Evolutionary conservation across 2,888 invertebrate genomes (phyloP).

Genomic region (Athalia circularis): DNA sequence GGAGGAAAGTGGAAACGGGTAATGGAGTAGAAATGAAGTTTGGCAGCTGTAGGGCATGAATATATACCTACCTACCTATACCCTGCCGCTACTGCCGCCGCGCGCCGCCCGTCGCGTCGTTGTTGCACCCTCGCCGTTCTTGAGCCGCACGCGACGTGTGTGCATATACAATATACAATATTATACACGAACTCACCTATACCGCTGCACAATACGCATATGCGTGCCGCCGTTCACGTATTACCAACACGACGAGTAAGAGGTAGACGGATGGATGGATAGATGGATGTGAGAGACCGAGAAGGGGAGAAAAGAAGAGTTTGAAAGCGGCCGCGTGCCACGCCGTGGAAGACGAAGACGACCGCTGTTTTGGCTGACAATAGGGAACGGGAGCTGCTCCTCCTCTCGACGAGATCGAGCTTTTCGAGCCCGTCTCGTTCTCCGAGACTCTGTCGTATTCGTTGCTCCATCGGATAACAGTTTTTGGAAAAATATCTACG

Average conservation of each 20-base stretch:
- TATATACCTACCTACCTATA: neutral
- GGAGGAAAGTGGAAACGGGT: constrained; percentile 53
- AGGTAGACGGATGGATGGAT: constrained; percentile 44
- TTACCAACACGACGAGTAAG: neutral
- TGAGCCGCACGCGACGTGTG: constrained; percentile 4
- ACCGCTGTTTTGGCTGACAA: constrained; percentile 7
- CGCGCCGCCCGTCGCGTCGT: constrained; percentile 14
- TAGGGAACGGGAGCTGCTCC: constrained; percentile 47
- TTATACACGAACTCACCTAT: neutral
- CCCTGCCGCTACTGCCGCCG: neutral
- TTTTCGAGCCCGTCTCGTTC: constrained; percentile 43
- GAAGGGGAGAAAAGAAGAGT: constrained; percentile 15
- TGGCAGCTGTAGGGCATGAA: constrained; percentile 65
- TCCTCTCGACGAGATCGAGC: neutral
- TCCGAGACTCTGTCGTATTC: too few relatives aligned
- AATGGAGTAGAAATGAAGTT: constrained; percentile 66
- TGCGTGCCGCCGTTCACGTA: too few relatives aligned
- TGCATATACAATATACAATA: neutral
- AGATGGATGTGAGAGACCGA: constrained; percentile 38
- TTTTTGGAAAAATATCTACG: too few relatives aligned
- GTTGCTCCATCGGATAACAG: too few relatives aligned
- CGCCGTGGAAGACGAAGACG: constrained; percentile 23
- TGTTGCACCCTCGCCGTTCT: neutral
- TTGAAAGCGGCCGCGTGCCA: constrained; percentile 44
- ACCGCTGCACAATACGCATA: neutral